A percentile compares a stretch with the other conserved stretches of the same genome.
Evolutionary conservation across 1,140 invertebrate genomes (phyloP).

Genomic region (Euschistus heros): DNA sequence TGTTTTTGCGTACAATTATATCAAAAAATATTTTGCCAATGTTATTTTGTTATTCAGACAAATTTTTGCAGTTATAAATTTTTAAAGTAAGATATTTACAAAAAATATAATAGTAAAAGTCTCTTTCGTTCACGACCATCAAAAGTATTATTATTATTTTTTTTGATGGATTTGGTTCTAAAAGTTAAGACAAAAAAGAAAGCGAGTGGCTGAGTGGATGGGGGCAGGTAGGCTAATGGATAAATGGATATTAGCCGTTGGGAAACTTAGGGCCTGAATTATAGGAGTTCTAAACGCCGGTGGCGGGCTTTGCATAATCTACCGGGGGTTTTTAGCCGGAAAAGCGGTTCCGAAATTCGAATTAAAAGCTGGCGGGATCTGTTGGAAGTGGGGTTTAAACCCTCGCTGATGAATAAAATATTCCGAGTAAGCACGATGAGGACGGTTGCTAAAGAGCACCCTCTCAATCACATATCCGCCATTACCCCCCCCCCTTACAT

Average conservation of each 20-base stretch:
- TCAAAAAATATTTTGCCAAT: too few species aligned
- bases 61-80: too few species aligned
- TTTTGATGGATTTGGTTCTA: too few species aligned
- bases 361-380: constrained; percentile 15
- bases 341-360: constrained; percentile 22
- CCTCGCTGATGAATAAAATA: constrained; percentile 8
- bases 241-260: constrained; percentile 11
- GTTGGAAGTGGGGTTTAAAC: background rate
- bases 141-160: too few species aligned
- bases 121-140: too few species aligned
- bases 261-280: background rate
- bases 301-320: background rate
- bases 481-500: constrained; percentile 1
- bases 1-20: too few species aligned
- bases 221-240: background rate
- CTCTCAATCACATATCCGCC: constrained; percentile 15
- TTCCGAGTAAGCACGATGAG: constrained; percentile 9
- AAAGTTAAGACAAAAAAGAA: background rate
- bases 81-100: too few species aligned
- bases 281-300: constrained; percentile 1
- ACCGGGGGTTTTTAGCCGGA: constrained; percentile 7
- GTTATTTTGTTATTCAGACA: too few species aligned
- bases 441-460: constrained; percentile 8
- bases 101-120: too few species aligned
- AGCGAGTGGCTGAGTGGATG: background rate